Evolutionary conservation across 1,140 invertebrate species (phyloP).

Genomic region (Drosophila repletoides): DNA sequence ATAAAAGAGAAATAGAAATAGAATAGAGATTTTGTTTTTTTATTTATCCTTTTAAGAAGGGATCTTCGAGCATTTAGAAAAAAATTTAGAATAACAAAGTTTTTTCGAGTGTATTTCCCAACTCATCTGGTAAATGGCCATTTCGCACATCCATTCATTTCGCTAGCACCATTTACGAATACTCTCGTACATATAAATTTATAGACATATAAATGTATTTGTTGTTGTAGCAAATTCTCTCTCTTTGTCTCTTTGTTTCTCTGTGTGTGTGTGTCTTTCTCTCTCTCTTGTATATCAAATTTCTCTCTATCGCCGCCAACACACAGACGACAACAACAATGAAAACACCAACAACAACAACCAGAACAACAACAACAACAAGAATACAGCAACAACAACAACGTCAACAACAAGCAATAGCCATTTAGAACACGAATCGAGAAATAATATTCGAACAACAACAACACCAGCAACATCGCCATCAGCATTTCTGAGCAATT

Average conservation of each 20-base stretch:
- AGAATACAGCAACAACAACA: slow-evolving; percentile 4
- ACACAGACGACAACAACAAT: slow-evolving; percentile 52
- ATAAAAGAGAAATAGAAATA: too few relatives aligned
- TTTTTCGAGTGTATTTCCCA: slow-evolving; percentile 5
- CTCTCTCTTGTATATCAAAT: slow-evolving; percentile 42
- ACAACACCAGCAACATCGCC: slow-evolving; percentile 11
- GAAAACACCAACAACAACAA: slow-evolving; percentile 5
- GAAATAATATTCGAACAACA: slow-evolving; percentile 14
- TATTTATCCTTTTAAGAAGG: too few relatives aligned
- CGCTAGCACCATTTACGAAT: slow-evolving; percentile 2
- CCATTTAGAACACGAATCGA: slow-evolving; percentile 24
- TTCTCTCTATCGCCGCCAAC: slow-evolving; percentile 40
- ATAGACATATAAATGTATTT: slow-evolving; percentile 32
- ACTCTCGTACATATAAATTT: slow-evolving; percentile 3
- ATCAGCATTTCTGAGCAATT: slow-evolving; percentile 38
- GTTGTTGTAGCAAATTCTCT: slow-evolving; percentile 45
- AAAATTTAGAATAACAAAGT: background rate
- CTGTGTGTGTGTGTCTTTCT: slow-evolving; percentile 29
- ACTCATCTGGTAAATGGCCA: slow-evolving; percentile 34
- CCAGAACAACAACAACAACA: background rate
- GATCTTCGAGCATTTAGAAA: too few relatives aligned
- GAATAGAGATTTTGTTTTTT: too few relatives aligned
- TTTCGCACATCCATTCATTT: slow-evolving; percentile 3
- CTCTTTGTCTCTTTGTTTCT: slow-evolving; percentile 34
- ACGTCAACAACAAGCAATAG: slow-evolving; percentile 14